Conservation (phyloP, 2,888 invertebrate genomes). For the Stegophylla sp. region DNA sequence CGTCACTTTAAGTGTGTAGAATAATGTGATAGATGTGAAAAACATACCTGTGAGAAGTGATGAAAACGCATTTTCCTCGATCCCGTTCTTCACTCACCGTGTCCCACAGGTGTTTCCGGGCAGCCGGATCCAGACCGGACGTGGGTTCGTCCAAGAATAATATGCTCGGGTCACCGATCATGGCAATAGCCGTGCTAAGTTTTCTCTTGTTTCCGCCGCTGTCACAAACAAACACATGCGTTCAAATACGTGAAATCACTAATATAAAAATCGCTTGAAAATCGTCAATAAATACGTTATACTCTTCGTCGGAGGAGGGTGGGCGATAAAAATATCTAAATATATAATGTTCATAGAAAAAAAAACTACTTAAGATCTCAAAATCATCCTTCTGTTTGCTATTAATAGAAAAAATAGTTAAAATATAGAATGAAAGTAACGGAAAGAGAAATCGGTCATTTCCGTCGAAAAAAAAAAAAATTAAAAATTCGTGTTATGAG, state of each 20-base stretch:
- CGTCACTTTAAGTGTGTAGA: not conserved
- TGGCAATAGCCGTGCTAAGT: conserved; percentile 75
- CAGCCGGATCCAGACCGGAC: conserved; percentile 80
- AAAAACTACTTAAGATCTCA: too few relatives aligned
- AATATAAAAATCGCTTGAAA: too few relatives aligned
- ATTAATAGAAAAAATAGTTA: too few relatives aligned
- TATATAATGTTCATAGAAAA: too few relatives aligned
- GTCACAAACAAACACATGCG: not conserved
- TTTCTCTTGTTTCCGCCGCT: conserved; percentile 77
- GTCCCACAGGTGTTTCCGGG: conserved; percentile 82
- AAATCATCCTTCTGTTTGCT: too few relatives aligned
- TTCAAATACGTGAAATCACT: not conserved
- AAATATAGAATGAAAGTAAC: too few relatives aligned
- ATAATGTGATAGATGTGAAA: not conserved
- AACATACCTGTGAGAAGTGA: conserved; percentile 75
- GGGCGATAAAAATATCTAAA: too few relatives aligned
- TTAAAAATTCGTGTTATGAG: too few relatives aligned
- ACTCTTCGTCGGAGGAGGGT: too few relatives aligned
- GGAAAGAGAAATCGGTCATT: too few relatives aligned
- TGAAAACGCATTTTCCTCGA: conserved; percentile 76
- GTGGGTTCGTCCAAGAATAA: conserved; percentile 70
- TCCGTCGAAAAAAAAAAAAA: too few relatives aligned
- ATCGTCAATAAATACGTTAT: too few relatives aligned
- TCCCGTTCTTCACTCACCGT: conserved; percentile 74
- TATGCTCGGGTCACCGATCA: conserved; percentile 74